Base-by-base conservation (phyloP, 2,888 invertebrate species). In the Dusona sp. region DNA sequence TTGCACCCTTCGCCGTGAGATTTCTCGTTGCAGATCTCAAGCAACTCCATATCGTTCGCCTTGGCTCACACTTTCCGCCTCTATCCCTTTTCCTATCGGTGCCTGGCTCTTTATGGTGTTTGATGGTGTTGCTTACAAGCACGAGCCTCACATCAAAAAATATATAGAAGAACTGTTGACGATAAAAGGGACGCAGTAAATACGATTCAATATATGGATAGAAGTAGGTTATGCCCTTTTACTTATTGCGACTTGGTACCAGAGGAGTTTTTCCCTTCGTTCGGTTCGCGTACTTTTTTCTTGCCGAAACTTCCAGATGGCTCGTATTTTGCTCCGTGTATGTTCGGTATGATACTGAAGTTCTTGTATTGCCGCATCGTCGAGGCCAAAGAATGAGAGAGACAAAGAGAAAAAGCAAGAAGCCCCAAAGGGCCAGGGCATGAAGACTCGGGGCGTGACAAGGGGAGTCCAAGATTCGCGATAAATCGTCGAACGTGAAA, bases 1-100 rank as follows among this genome's bases (percentile, higher is more conserved):
- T 91, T 90, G 90, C 90, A 90, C 90, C 88, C 89, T 90, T 88
- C 79, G 86, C 45, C 84, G 57, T 51, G 83, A 77, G 87, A 86
- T 88, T 88, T 88, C 86, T 85, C 88, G 88, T 80, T 86, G 84
- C 74, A 85, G 84, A 72, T 68, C 73, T 70, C 42, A 57, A 36
- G 77, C 64, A 72, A 80, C 68, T 78, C 86, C 73, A 74, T 82
- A 81, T 68, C 70, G 68, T 81, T 74, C 86, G 74, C 78, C 77
- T 79, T 64, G 45, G 82, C 75, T 82, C 82, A 64, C 78, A 68
- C 84, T 86, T 79, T 42, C 78, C 22, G 45, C 38, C 51, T 72
- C 72, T 61, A 29, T 80, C 79, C 77, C 45, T 74, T 79, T 65
- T 68, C 78, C 70, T 67, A 73, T 84, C 80, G 38, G 38, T 54